A percentile compares a stretch with the other conserved stretches of the same genome.
Conservation (phyloP, 2,888 invertebrate genomes). For the Bombylius discolor region DNA sequence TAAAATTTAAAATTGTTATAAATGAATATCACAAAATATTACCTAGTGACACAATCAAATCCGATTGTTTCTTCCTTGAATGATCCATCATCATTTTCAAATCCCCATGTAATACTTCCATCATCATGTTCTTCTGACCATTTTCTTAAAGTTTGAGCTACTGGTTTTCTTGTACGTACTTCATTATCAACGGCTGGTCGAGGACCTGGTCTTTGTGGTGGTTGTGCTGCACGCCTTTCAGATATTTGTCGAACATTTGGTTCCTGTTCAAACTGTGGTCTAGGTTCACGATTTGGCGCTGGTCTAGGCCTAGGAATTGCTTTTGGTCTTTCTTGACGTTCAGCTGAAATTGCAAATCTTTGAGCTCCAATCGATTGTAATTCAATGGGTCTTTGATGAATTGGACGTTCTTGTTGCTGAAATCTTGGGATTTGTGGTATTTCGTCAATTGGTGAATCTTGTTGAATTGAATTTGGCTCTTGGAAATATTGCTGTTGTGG, state of each 20-base stretch:
- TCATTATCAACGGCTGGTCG: constrained; percentile 30
- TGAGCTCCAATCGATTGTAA: constrained; percentile 17
- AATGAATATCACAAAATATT: constrained; percentile 1
- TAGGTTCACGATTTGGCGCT: constrained; percentile 34
- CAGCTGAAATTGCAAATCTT: constrained; percentile 21
- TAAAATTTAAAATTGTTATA: neutral
- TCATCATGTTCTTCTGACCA: constrained; percentile 62
- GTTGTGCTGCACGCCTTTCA: constrained; percentile 22
- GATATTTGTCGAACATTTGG: constrained; percentile 12
- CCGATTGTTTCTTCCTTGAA: constrained; percentile 78
- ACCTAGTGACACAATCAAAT: constrained; percentile 55
- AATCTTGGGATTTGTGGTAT: constrained; percentile 25
- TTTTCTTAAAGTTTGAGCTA: constrained; percentile 54
- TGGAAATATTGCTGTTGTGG: constrained; percentile 33
- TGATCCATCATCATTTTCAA: constrained; percentile 76
- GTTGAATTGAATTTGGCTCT: constrained; percentile 29
- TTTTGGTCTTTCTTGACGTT: constrained; percentile 21
- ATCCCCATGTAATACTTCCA: constrained; percentile 78
- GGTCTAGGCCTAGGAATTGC: constrained; percentile 12
- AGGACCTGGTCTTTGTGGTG: constrained; percentile 32
- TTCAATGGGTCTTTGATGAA: constrained; percentile 20
- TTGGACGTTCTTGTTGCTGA: constrained; percentile 24
- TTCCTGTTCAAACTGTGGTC: constrained; percentile 42
- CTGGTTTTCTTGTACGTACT: constrained; percentile 46
- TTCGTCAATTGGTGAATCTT: constrained; percentile 36